Evolutionary conservation across 2,113 vertebrate genomes (phyloP).

Genomic region (Globicephala melas): DNA sequence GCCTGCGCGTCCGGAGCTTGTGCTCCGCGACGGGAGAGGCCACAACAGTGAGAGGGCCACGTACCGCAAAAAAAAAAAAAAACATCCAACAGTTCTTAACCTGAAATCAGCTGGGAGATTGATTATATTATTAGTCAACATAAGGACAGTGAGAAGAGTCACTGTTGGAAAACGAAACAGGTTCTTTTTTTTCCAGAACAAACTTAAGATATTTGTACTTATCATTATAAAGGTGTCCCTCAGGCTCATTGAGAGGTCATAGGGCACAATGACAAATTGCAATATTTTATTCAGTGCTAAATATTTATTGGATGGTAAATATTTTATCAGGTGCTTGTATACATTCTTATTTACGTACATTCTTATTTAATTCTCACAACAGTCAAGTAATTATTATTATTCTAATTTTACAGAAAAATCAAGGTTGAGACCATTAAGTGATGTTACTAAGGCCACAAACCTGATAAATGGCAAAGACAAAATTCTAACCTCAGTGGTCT

Average conservation of each 20-base stretch:
- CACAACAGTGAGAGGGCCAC: no score
- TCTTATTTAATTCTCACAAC: slow-evolving; percentile 31
- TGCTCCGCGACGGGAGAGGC: no score
- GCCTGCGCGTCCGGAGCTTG: no score
- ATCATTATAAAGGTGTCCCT: slow-evolving; percentile 18
- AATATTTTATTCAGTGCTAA: slow-evolving; percentile 54
- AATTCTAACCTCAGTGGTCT: neutral
- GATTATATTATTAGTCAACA: neutral
- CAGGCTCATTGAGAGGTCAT: neutral
- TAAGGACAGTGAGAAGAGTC: neutral
- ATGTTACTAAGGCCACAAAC: neutral
- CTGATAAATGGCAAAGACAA: neutral
- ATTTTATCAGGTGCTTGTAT: slow-evolving; percentile 48
- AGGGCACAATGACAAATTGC: slow-evolving; percentile 23
- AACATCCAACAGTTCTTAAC: neutral
- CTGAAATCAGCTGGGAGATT: neutral
- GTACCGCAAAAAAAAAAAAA: neutral
- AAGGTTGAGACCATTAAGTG: neutral
- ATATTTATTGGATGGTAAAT: slow-evolving; percentile 62
- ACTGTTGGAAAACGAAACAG: neutral
- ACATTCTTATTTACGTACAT: neutral
- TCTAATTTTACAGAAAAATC: slow-evolving; percentile 34
- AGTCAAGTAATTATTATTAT: slow-evolving; percentile 34
- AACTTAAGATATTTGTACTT: slow-evolving; percentile 28
- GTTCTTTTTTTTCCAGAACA: neutral